Evolutionary conservation across 2,113 vertebrate species (phyloP), one percentile per base, ranked within the genome.

Genomic region (Neolamprologus kungweensis): DNA sequence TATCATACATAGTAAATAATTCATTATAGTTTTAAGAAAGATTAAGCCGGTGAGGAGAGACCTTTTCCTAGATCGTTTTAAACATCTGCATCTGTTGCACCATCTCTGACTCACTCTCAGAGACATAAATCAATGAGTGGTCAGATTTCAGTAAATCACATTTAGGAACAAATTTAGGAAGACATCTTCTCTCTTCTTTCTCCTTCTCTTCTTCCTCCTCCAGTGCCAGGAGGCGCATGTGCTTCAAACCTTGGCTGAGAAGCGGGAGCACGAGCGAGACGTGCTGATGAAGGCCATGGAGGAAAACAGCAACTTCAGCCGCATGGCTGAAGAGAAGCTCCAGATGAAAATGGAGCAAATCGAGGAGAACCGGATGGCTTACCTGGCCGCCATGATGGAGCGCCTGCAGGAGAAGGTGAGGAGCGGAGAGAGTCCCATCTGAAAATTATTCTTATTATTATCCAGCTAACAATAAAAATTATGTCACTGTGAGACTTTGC

Each of bases 271-370:
- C 0, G 98, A 99, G 93, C 96, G 98, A 2, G 98, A 99, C 1
- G 99, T 99, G 92, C 98, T 99, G 73, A 96, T 99, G 90, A 99
- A 98, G 91, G 99, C 99, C 94, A 97, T 99, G 21, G 98, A 99
- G 95, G 98, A 99, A 93, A 99, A 99, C 96, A 99, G 98, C 96
- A 99, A 99, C 94, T 99, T 99, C 96, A 99, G 98, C 97, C 98
- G 97, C 93, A 97, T 97, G 97, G 98, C 99, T 21, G 98, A 99
- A 87, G 98, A 98, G 93, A 98, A 97, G 92, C 97, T 99, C 91
- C 97, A 96, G 2, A 92, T 97, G 94, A 99, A 97, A 94, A 99
- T 99, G 98, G 98, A 99, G 57, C 97, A 98, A 92, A 99, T 97
- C 85, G 97, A 98, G 93, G 99, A 99, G 92, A 99, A 99, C 95